Percentiles rank a stretch among this genome's conserved stretches.
Conservation (phyloP, 2,888 invertebrate species). For the Scaptomyza cyrtandrae region DNA sequence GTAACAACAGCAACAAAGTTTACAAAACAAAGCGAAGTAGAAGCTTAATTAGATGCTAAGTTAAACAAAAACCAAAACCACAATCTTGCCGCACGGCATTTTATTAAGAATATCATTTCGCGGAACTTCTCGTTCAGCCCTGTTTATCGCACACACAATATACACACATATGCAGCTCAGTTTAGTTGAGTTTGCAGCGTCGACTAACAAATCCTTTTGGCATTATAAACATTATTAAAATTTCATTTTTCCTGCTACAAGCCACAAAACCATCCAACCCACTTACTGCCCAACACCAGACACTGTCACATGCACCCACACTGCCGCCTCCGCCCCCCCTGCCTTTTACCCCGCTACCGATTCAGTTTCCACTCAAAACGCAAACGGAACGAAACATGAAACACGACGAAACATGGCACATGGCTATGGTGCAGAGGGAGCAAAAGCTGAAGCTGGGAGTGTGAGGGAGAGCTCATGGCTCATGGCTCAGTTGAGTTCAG, state of each 20-base stretch:
- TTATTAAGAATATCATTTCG: not conserved
- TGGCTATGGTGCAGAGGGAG: not conserved
- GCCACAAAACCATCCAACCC: conserved; percentile 21
- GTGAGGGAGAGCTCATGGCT: conserved; percentile 21
- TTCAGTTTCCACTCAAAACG: conserved; percentile 63
- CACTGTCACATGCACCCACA: conserved; percentile 1
- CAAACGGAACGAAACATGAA: conserved; percentile 77
- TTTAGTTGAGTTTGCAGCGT: conserved; percentile 65
- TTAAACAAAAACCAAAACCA: too few species aligned
- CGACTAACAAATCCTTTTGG: conserved; percentile 80
- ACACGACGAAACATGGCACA: conserved; percentile 56
- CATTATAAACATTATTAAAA: conserved; percentile 82
- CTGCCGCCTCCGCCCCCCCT: not conserved
- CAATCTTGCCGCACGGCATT: too few species aligned
- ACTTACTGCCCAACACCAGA: conserved; percentile 14
- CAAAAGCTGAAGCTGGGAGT: not conserved
- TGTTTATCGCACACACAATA: conserved; percentile 8
- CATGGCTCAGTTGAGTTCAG: not conserved
- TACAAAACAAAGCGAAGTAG: not conserved
- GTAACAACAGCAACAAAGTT: too few species aligned
- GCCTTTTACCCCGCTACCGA: conserved; percentile 4
- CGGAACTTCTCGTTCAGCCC: conserved; percentile 17
- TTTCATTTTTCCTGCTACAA: conserved; percentile 76
- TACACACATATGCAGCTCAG: conserved; percentile 51
- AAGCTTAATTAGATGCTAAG: not conserved